Evolutionary conservation across 2,888 invertebrate genomes (phyloP), one percentile per base, ranked within the genome.

Genomic region (Boloria selene): DNA sequence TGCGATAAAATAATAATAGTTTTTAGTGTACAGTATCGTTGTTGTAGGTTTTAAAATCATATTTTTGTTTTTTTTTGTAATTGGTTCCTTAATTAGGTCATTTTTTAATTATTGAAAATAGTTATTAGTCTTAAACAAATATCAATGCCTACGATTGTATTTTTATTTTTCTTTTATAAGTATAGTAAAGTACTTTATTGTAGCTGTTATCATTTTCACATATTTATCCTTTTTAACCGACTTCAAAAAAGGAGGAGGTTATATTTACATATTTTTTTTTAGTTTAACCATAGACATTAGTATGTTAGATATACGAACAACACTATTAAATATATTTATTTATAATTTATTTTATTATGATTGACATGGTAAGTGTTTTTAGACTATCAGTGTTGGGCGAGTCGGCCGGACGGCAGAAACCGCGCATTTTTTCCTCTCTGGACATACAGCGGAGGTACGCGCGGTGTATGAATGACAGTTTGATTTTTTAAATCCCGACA

Each of bases 311-410:
- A 13, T 38, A 52, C 31, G 10, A 38, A 38, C 31, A 55, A 26
- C 14, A 17, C 13, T 59, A 59, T 59, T 59, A 59, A 50, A n/a
- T 59, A 50, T 59, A 31, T 59, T 59, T 59, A 59, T 59, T 49
- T 59, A 49, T 38, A 14, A 18, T 59, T 59, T 58, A 63, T 62
- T 54, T 53, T 44, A 59, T 54, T 61, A 49, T 69, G n/a, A 26
- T 52, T 70, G 68, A 73, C 71, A 73, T 70, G 67, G 69, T 70
- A 71, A 86, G 83, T 86, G 78, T 86, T 81, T 73, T 73, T 82
- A 92, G 92, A 79, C 80, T 92, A 76, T 92, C 92, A 76, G 90
- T 92, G 86, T 79, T 92, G 83, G 92, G 92, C 64, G 91, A 90
- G 73, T 78, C 90, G 61, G 81, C 86, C 51, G 89, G 88, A 49